Evolutionary conservation across 1,140 invertebrate species (phyloP).

Genomic region (Brachionus paranguensis): DNA sequence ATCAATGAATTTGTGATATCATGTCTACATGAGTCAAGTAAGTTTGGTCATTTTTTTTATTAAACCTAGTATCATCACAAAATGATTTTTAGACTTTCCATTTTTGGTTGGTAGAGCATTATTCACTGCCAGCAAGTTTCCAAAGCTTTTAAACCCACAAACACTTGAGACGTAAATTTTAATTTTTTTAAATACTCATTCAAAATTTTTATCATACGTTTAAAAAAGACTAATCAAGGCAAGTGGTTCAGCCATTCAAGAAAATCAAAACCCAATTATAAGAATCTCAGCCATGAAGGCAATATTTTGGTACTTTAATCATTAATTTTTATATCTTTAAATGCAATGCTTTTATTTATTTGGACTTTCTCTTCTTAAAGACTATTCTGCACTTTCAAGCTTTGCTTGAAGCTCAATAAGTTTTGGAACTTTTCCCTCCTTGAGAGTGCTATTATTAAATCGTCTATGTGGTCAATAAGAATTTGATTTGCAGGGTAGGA

Average conservation of each 20-base stretch:
- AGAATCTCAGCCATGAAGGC: conserved; percentile 50
- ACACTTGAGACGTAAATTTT: conserved; percentile 56
- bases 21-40: conserved; percentile 53
- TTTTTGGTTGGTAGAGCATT: conserved; percentile 68
- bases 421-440: too few relatives aligned
- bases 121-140: conserved; percentile 66
- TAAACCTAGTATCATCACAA: background rate
- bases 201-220: background rate
- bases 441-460: too few relatives aligned
- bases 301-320: conserved; percentile 39
- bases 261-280: conserved; percentile 55
- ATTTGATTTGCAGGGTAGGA: too few relatives aligned
- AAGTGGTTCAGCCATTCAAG: conserved; percentile 59
- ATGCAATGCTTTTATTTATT: too few relatives aligned
- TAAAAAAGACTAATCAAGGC: conserved; percentile 59
- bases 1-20: conserved; percentile 58
- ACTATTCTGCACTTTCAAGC: too few relatives aligned
- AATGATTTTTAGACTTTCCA: conserved; percentile 57
- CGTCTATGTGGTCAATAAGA: too few relatives aligned
- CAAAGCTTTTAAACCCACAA: conserved; percentile 60
- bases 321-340: background rate
- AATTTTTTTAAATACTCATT: background rate
- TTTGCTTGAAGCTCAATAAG: too few relatives aligned
- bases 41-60: conserved; percentile 22
- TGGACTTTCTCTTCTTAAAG: too few relatives aligned